Evolutionary conservation across 2,113 vertebrate species (phyloP), one percentile per base, ranked within the genome.

Genomic region (Hymenochirus boettgeri): DNA sequence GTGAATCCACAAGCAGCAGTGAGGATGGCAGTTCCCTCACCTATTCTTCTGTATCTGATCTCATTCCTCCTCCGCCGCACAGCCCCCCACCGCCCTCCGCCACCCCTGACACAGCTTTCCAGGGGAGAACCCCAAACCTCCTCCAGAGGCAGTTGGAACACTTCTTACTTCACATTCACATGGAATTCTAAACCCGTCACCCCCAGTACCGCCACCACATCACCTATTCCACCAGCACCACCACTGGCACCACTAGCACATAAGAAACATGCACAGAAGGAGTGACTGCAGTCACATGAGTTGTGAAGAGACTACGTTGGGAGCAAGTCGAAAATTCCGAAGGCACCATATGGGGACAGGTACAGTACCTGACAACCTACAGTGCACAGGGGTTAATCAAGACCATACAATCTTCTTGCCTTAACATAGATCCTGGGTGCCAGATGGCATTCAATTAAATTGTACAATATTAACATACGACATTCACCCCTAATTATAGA

Each of bases 271-370:
- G 29, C 88, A 93, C 72, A 88, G 86, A 52, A 79, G 91, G 37
- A 89, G 87, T 2, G 94, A 96, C 61, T 90, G 93, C 73, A 92
- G 91, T 72, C 95, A 97, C 83, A 95, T 97, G 95, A 99, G 90
- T n/a, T 0, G 94, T 99, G 71, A 98, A 98, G 79, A 88, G 94
- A 61, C 83, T 99, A 69, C 91, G 95, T n/a, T 99, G 95, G 95
- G 94, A 98, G 78, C 96, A 97, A 73, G 93, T 99, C 83, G 94
- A 98, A 76, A 96, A 97, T 77, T 97, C 95, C 0, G 96, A 99
- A 73, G 96, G 96, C 39, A 99, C 96, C 33, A 99, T 99, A 76
- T 99, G 96, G 96, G 96, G 96, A 3, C 94, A 98, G 91, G 95
- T 96, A 35, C n/a, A n/a, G n/a, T n/a, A n/a, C n/a, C n/a, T n/a